phyloP scores from a whole-genome alignment of 2,113 vertebrate genomes.

The Nicator chloris region DNA sequence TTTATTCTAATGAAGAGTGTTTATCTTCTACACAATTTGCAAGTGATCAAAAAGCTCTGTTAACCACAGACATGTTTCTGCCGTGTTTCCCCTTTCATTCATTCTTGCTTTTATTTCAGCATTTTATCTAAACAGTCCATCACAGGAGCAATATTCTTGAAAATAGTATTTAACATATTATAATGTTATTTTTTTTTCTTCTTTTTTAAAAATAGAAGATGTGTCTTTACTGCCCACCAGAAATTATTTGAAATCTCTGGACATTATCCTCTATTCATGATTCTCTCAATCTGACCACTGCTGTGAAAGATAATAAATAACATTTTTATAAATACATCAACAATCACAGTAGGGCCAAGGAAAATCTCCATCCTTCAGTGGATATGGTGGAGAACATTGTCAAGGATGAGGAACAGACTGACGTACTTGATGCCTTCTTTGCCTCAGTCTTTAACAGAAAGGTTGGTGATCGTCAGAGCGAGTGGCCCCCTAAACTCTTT shows the following conservation, averaged over 20 bases:
- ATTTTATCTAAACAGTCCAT: neutral
- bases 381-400: accelerated
- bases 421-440: neutral
- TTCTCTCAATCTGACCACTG: neutral
- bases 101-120: neutral
- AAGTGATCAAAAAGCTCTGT: neutral
- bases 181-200: neutral
- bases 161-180: neutral
- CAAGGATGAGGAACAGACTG: neutral
- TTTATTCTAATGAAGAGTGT: neutral
- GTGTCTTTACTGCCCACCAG: neutral
- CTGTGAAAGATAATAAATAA: neutral
- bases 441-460: neutral
- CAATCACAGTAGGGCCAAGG: neutral
- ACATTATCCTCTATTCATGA: neutral
- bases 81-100: neutral
- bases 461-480: neutral
- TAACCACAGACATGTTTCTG: neutral
- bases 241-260: neutral
- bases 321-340: neutral
- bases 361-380: neutral
- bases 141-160: neutral
- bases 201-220: neutral
- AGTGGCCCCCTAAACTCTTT: accelerated
- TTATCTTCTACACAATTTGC: neutral